Percentiles rank a stretch among this genome's conserved stretches.
phyloP scores from a whole-genome alignment of 2,888 invertebrate genomes.

The Melieria picta region DNA sequence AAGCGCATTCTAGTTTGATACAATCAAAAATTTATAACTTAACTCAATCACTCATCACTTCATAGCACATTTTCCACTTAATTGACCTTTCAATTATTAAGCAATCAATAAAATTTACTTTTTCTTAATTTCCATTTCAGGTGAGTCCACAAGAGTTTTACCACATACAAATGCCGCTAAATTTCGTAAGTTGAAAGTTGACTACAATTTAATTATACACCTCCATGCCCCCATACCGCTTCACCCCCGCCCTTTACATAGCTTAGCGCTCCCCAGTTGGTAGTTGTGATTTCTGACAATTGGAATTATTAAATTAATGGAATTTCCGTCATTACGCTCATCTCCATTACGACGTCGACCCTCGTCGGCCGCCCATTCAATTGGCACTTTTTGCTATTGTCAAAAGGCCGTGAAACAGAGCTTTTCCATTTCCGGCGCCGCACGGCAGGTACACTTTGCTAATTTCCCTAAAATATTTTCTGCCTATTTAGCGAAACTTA shows the following conservation, averaged over 20 bases:
- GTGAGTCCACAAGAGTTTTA: conserved; percentile 60
- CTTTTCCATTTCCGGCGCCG: background rate
- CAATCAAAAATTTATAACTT: too few species aligned
- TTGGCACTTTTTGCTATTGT: conserved; percentile 8
- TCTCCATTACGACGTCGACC: background rate
- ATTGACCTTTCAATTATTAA: too few species aligned
- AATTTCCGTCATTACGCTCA: conserved; percentile 11
- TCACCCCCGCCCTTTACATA: too few species aligned
- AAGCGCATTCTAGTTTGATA: too few species aligned
- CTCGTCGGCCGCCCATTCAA: too few species aligned
- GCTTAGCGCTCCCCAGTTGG: too few species aligned
- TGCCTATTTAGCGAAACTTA: conserved; percentile 59
- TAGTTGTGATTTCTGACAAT: too few species aligned
- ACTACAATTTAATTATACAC: conserved; percentile 19
- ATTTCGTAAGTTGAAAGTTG: conserved; percentile 54
- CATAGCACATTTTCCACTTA: too few species aligned
- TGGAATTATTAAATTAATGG: conserved; percentile 20
- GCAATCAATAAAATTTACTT: background rate
- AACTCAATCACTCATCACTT: too few species aligned
- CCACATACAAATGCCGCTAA: conserved; percentile 52
- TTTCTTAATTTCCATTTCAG: conserved; percentile 49
- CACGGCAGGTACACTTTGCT: background rate
- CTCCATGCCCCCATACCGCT: background rate
- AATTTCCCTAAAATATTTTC: conserved; percentile 37
- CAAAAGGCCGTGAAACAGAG: conserved; percentile 13